These are phyloP conservation scores for Melanotaenia boesemani DNA, from an alignment of 2,797 vertebrate genomes.

Conservation along the genomic window DNA sequence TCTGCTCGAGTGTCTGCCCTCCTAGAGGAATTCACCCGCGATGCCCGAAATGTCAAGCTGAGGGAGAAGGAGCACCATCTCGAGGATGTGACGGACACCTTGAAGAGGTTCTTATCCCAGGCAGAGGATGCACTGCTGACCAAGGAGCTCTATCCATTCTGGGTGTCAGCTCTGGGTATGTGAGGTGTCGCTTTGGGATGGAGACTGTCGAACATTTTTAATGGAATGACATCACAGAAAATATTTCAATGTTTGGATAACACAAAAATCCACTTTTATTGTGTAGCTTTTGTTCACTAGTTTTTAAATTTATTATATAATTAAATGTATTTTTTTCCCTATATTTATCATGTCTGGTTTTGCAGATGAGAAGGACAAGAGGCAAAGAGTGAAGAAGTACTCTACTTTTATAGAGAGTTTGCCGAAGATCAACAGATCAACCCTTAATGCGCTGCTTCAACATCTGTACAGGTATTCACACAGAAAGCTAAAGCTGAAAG, in stretches of 20 bases:
- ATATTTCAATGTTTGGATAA: neutral
- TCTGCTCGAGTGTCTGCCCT: constrained; percentile 82
- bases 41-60: constrained; percentile 93
- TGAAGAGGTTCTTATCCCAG: constrained; percentile 91
- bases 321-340: neutral
- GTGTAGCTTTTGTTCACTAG: neutral
- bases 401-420: constrained; percentile 89
- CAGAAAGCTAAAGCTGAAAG: neutral
- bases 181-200: neutral
- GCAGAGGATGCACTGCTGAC: constrained; percentile 93
- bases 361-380: constrained; percentile 88
- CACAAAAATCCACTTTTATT: neutral
- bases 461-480: constrained; percentile 92
- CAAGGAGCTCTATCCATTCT: constrained; percentile 97
- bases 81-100: constrained; percentile 91
- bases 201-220: neutral
- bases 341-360: constrained; percentile 12
- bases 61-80: constrained; percentile 89
- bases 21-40: constrained; percentile 89
- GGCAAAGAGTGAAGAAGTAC: constrained; percentile 89
- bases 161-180: constrained; percentile 93
- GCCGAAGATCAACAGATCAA: constrained; percentile 89
- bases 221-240: neutral
- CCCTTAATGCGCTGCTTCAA: constrained; percentile 91
- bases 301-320: neutral